Conservation (phyloP, 2,113 vertebrate genomes). For the Sarotherodon lohbergeri region DNA sequence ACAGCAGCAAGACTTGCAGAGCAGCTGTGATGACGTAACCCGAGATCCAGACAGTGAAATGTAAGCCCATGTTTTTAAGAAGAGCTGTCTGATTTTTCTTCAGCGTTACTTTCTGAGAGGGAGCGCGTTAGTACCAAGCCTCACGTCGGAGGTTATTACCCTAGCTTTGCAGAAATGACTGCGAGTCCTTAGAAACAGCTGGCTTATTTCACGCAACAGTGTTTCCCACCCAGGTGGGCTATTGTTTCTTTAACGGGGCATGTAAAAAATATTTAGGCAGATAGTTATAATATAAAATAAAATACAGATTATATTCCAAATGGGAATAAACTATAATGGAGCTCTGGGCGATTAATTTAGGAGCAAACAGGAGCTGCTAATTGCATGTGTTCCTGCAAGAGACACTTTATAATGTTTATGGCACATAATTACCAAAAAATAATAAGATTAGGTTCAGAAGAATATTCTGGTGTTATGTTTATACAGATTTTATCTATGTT, state of each 20-base stretch:
- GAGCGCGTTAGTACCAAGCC: not conserved
- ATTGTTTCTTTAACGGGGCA: not conserved
- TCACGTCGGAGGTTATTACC: not conserved
- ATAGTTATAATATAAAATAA: not conserved
- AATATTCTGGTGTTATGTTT: not conserved
- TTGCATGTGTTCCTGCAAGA: not conserved
- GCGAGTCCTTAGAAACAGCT: not conserved
- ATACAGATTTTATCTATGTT: not conserved
- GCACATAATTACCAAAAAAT: not conserved
- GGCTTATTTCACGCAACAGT: not conserved
- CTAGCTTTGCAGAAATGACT: not conserved
- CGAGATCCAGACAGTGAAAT: not conserved
- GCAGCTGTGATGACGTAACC: conserved; percentile 10
- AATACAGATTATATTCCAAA: not conserved
- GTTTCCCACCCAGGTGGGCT: not conserved
- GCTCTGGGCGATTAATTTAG: not conserved
- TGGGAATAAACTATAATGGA: not conserved
- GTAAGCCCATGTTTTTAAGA: not conserved
- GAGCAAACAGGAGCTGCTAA: not conserved
- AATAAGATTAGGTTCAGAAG: not conserved
- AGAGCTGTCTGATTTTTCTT: not conserved
- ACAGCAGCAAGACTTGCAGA: not conserved
- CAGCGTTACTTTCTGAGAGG: not conserved
- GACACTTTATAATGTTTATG: not conserved
- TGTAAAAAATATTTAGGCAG: not conserved